Conservation (phyloP, 2,113 vertebrate genomes). For the Xyrauchen texanus region DNA sequence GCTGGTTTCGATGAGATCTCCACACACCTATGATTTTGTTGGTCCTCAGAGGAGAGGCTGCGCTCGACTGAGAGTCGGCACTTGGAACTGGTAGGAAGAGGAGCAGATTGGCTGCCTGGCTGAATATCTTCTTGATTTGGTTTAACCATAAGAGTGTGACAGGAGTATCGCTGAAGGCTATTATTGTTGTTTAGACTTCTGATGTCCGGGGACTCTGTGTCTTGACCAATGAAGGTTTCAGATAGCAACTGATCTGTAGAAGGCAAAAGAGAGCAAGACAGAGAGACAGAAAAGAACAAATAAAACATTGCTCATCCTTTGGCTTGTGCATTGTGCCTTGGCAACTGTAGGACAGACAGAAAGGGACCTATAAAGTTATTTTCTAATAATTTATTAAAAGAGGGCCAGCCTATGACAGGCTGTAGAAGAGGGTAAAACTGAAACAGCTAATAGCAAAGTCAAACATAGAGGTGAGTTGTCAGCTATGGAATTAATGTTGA, state of each 20-base stretch:
- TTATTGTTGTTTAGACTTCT: slow-evolving; percentile 65
- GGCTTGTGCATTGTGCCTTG: slow-evolving; percentile 5
- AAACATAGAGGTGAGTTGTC: not conserved
- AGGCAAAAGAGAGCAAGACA: not conserved
- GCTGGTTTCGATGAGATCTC: slow-evolving; percentile 73
- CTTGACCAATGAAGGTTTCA: slow-evolving; percentile 84
- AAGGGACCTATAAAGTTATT: slow-evolving; percentile 46
- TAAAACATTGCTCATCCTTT: not conserved
- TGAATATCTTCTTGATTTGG: slow-evolving; percentile 54
- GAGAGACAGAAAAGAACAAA: slow-evolving; percentile 17
- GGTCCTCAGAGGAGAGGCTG: slow-evolving; percentile 81
- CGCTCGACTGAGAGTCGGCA: slow-evolving; percentile 82
- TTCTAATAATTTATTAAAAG: slow-evolving; percentile 35
- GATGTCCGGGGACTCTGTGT: slow-evolving; percentile 83
- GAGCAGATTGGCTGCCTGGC: slow-evolving; percentile 32
- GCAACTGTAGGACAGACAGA: slow-evolving; percentile 44
- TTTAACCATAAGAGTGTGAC: slow-evolving; percentile 57
- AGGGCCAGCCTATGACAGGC: not conserved
- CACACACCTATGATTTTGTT: slow-evolving; percentile 56
- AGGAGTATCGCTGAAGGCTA: slow-evolving; percentile 62
- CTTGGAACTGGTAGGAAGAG: slow-evolving; percentile 71
- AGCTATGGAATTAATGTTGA: not conserved
- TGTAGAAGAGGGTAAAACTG: not conserved
- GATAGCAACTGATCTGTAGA: slow-evolving; percentile 89
- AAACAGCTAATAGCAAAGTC: not conserved